Percentiles rank a stretch among this genome's conserved stretches.
phyloP scores from a whole-genome alignment of 2,113 vertebrate species.

The Ia io region DNA sequence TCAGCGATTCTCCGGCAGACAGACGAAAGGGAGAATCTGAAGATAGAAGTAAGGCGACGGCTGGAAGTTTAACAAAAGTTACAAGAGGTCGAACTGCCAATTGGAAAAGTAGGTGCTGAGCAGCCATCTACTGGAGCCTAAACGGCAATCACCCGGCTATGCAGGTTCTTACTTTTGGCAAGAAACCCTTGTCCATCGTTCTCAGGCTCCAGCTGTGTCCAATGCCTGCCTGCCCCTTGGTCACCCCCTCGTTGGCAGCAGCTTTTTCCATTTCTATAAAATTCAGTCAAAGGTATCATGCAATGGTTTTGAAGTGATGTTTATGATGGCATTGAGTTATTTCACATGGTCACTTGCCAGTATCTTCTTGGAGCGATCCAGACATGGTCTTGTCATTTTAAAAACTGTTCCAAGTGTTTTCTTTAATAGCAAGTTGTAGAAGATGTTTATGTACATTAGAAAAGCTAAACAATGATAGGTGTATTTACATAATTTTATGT shows the following conservation, averaged over 20 bases:
- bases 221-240: background rate
- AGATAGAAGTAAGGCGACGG: background rate
- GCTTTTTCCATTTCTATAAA: background rate
- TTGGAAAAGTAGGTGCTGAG: background rate
- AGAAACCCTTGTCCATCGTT: background rate
- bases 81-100: background rate
- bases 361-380: background rate
- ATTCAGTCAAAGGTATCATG: background rate
- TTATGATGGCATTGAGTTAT: background rate
- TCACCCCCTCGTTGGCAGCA: background rate
- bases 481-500: background rate
- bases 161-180: background rate
- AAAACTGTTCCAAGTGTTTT: background rate
- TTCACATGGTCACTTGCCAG: background rate
- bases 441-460: background rate
- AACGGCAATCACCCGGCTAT: background rate
- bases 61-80: background rate
- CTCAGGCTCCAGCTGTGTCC: background rate
- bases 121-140: background rate
- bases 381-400: background rate
- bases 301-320: background rate
- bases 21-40: background rate
- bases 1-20: background rate
- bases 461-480: background rate
- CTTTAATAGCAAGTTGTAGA: background rate